Evolutionary conservation across 2,888 invertebrate genomes (phyloP), one percentile per base, ranked within the genome.

Genomic region (Atethmia centrago): DNA sequence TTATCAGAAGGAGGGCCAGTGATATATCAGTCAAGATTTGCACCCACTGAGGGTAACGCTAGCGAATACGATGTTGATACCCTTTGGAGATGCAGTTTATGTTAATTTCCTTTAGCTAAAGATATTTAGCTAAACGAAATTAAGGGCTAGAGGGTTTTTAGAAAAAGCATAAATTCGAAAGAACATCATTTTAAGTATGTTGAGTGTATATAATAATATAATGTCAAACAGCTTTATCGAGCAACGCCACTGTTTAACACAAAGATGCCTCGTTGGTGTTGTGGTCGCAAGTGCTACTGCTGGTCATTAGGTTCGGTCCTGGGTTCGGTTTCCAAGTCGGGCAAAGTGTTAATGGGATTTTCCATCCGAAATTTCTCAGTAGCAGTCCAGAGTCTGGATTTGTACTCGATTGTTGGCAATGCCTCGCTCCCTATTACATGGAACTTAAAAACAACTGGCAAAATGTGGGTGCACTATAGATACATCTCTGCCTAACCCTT

Each of bases 1-100:
- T 55, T 72, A 74, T 74, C 72, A 68, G 25, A 19, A 58, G 62
- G 81, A 58, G 62, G 81, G 81, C 63, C 78, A 63, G 56, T 61
- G 80, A 77, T 74, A 55, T 72, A 72, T 77, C 72, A 74, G 67
- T 65, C 31, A n/a, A 40, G 55, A 56, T 49, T 28, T 63, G 31
- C 51, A 53, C 59, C 63, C 74, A 45, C 47, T 5, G 19, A 53
- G 67, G 31, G 68, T 28, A 49, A 40, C 65, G 45, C 7, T 51
- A 31, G 45, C 53, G n/a, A 53, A 49, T 66, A 47, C 66, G 10
- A 49, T 55, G n/a, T 19, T 42, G n/a, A 42, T 42, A 47, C n/a
- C 28, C 28, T 68, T 28, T n/a, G 28, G 16, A 51, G n/a, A n/a
- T 51, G n/a, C 2, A 53, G 21, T 61, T 59, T 76, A n/a, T n/a